These are phyloP conservation scores for Steinernema carpocapsae DNA, from an alignment of 2,888 invertebrate species.

Conservation along the genomic window DNA sequence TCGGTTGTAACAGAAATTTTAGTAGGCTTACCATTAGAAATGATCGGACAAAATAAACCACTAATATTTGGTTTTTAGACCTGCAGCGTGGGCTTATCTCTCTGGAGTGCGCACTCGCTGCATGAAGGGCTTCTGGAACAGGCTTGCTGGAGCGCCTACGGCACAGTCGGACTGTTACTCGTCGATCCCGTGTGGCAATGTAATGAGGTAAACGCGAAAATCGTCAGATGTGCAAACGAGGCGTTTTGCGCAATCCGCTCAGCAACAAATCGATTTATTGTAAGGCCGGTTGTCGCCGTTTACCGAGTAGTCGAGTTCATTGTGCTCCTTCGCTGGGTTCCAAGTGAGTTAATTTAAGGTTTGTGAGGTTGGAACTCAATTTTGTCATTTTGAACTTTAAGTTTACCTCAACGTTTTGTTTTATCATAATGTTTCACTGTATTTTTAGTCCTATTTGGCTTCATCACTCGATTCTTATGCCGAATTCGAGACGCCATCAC, in stretches of 20 bases:
- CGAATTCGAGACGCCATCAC: constrained; percentile 5
- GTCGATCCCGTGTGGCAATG: constrained; percentile 64
- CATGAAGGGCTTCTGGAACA: constrained; percentile 40
- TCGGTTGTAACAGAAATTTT: too few relatives aligned
- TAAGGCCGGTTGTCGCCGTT: constrained; percentile 52
- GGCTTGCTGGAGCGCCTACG: constrained; percentile 53
- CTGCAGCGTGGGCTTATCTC: constrained; percentile 41
- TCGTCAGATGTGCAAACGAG: constrained; percentile 37
- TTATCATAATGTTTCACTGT: too few relatives aligned
- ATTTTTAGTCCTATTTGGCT: constrained; percentile 2
- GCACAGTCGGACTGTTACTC: constrained; percentile 56
- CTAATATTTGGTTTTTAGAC: constrained; percentile 42
- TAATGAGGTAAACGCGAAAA: constrained; percentile 59
- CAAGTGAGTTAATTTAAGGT: constrained; percentile 50
- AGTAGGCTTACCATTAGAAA: too few relatives aligned
- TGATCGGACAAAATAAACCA: too few relatives aligned
- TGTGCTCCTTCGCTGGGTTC: constrained; percentile 60
- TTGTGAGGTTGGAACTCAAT: background rate
- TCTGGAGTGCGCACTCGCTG: constrained; percentile 47
- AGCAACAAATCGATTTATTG: constrained; percentile 44
- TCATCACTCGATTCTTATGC: background rate
- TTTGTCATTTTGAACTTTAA: background rate
- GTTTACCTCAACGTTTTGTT: too few relatives aligned
- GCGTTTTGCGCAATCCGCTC: constrained; percentile 36
- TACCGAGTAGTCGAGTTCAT: constrained; percentile 58